Percentiles rank a stretch among this genome's conserved stretches.
Conservation (phyloP, 2,113 vertebrate genomes). For the Corythoichthys intestinalis region DNA sequence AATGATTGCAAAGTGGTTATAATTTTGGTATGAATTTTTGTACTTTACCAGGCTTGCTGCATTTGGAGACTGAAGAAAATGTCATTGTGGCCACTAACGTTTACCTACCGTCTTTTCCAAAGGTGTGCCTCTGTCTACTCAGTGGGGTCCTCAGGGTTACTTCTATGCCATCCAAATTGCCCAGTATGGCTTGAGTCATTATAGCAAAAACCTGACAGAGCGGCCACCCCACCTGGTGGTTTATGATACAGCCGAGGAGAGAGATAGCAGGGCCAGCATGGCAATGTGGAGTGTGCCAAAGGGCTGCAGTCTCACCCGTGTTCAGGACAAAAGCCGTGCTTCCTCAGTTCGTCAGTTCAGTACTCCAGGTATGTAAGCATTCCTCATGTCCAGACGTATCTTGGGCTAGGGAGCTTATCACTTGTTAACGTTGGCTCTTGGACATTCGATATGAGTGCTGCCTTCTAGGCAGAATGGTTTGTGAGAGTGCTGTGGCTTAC, state of each 20-base stretch:
- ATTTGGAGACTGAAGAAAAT: too few relatives aligned
- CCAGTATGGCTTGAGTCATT: constrained; percentile 97
- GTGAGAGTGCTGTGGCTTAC: background rate
- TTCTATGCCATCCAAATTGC: constrained; percentile 99
- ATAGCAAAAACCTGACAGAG: constrained; percentile 98
- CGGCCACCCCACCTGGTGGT: constrained; percentile 83
- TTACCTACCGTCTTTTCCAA: background rate
- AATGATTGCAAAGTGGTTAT: too few relatives aligned
- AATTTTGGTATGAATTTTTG: too few relatives aligned
- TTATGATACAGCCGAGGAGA: constrained; percentile 85
- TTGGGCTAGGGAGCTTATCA: constrained; percentile 40
- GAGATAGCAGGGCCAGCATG: constrained; percentile 44
- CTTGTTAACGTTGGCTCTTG: constrained; percentile 34
- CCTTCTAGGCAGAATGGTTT: constrained; percentile 29
- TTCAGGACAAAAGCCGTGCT: constrained; percentile 78
- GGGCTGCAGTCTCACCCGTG: constrained; percentile 77
- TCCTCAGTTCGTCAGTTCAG: constrained; percentile 84
- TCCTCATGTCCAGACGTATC: constrained; percentile 21
- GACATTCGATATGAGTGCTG: constrained; percentile 24
- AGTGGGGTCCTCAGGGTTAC: constrained; percentile 98
- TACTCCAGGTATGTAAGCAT: constrained; percentile 77
- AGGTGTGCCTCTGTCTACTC: constrained; percentile 96
- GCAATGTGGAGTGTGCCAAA: constrained; percentile 80
- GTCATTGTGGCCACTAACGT: background rate
- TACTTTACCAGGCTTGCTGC: too few relatives aligned